phyloP scores from a whole-genome alignment of 2,797 vertebrate genomes.

The Pagetopsis macropterus region DNA sequence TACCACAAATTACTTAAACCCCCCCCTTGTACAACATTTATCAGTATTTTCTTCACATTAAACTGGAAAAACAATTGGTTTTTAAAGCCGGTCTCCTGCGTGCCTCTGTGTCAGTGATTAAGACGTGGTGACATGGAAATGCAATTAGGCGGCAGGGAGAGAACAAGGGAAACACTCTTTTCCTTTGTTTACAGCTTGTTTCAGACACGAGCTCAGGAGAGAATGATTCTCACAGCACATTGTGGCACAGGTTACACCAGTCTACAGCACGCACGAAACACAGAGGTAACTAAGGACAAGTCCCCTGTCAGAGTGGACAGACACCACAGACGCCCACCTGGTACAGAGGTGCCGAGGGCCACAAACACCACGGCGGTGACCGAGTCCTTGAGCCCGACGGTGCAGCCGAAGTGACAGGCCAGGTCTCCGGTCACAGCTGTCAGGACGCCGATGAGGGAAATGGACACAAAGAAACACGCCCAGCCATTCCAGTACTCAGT shows the following conservation, averaged over 20 bases:
- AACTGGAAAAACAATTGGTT: background rate
- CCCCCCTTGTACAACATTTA: background rate
- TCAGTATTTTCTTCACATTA: background rate
- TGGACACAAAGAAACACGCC: conserved; percentile 90
- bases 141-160: conserved; percentile 26
- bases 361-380: conserved; percentile 92
- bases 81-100: conserved; percentile 19
- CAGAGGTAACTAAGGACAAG: conserved; percentile 20
- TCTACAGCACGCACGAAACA: conserved; percentile 22
- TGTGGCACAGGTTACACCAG: conserved; percentile 42
- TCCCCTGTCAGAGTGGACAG: background rate
- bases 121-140: conserved; percentile 35
- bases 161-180: conserved; percentile 40
- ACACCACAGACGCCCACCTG: conserved; percentile 79
- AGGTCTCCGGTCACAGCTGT: conserved; percentile 90
- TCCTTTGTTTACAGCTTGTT: conserved; percentile 57
- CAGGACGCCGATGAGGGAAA: conserved; percentile 87
- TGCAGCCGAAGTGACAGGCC: conserved; percentile 90
- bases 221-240: conserved; percentile 46
- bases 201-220: conserved; percentile 31
- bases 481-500: conserved; percentile 93
- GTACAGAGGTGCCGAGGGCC: conserved; percentile 90
- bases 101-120: conserved; percentile 35
- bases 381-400: conserved; percentile 89
- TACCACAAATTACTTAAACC: background rate